A percentile compares a stretch with the other conserved stretches of the same genome.
Conservation (phyloP, 1,140 invertebrate species). For the Spodoptera litura region DNA sequence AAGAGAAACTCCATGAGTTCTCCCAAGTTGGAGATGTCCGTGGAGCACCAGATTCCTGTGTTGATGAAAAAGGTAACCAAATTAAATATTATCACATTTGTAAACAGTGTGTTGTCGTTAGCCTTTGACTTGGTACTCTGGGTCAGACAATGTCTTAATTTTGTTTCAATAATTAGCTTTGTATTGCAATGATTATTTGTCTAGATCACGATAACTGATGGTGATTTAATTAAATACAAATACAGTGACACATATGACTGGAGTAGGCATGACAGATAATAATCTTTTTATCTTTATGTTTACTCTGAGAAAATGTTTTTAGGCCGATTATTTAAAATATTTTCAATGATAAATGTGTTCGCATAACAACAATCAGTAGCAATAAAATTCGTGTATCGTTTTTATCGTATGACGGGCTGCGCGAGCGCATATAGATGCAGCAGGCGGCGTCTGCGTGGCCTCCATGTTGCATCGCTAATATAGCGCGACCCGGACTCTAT, state of each 20-base stretch:
- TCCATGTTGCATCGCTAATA: conserved; percentile 17
- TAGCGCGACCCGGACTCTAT: conserved; percentile 21
- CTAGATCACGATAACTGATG: background rate
- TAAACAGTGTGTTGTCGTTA: conserved; percentile 31
- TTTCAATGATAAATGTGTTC: background rate
- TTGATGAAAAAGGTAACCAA: conserved; percentile 79
- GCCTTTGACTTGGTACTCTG: conserved; percentile 19
- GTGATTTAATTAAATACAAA: conserved; percentile 35
- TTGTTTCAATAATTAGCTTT: conserved; percentile 23
- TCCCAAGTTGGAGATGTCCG: conserved; percentile 72
- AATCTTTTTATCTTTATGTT: conserved; percentile 9
- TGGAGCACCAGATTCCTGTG: conserved; percentile 78
- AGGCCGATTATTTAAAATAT: background rate
- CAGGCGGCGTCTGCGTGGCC: too few relatives aligned
- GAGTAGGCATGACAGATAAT: background rate
- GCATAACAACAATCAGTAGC: conserved; percentile 2
- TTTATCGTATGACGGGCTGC: conserved; percentile 16
- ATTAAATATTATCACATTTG: conserved; percentile 36
- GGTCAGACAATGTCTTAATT: conserved; percentile 31
- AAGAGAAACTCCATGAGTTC: conserved; percentile 66
- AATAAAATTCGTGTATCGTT: background rate
- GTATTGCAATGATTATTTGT: background rate
- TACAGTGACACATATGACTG: conserved; percentile 30
- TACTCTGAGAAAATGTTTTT: background rate
- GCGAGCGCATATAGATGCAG: background rate